These are phyloP conservation scores for Lophura nycthemera DNA, from an alignment of 2,113 vertebrate species.

Conservation along the genomic window DNA sequence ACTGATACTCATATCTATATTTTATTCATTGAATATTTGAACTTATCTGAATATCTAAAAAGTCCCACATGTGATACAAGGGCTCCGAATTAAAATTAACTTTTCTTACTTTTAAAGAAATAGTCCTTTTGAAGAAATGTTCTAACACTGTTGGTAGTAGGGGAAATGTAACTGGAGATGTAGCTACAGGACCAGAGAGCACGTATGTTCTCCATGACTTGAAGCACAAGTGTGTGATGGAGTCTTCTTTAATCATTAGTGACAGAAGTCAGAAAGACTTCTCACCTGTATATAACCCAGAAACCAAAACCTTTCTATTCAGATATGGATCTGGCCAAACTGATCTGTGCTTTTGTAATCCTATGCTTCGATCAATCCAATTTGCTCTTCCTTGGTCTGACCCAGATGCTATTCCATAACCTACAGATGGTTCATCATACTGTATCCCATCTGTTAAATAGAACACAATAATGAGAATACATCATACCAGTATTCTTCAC, in stretches of 20 bases:
- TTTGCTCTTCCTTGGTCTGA: slow-evolving; percentile 56
- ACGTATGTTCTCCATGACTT: not conserved
- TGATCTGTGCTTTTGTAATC: slow-evolving; percentile 20
- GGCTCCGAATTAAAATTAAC: not conserved
- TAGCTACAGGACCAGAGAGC: not conserved
- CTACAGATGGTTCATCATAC: slow-evolving; percentile 66
- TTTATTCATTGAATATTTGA: not conserved
- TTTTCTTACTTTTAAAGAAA: not conserved
- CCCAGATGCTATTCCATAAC: slow-evolving; percentile 57
- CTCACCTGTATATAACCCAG: not conserved
- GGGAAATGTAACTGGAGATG: not conserved
- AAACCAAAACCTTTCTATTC: not conserved
- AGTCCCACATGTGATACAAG: not conserved
- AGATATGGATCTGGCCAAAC: not conserved
- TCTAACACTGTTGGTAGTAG: not conserved
- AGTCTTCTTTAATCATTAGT: not conserved
- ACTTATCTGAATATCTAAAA: not conserved
- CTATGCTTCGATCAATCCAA: not conserved
- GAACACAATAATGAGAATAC: slow-evolving; percentile 63
- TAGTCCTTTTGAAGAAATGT: not conserved
- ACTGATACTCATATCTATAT: not conserved
- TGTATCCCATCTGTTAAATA: slow-evolving; percentile 66
- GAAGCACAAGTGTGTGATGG: not conserved
- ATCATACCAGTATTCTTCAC: slow-evolving; percentile 49
- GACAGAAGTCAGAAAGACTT: not conserved